Evolutionary conservation across 2,888 invertebrate genomes (phyloP).

Genomic region (Himalopsyche kuldschensis): DNA sequence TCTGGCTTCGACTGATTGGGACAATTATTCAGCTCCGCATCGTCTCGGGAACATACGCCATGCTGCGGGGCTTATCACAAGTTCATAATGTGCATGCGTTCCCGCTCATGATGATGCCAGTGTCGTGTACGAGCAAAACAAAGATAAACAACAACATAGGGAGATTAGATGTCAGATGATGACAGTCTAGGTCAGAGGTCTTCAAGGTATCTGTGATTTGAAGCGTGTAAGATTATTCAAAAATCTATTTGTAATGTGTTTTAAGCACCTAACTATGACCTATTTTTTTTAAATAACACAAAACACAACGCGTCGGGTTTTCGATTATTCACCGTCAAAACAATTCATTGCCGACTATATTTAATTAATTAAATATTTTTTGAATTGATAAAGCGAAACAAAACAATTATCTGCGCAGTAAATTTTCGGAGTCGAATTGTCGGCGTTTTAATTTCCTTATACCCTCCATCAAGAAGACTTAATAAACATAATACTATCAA

Average conservation of each 20-base stretch:
- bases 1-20: neutral
- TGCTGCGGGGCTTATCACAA: neutral
- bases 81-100: neutral
- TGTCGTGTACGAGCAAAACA: neutral
- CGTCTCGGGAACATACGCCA: neutral
- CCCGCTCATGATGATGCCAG: neutral
- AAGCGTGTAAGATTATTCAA: neutral
- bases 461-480: no score
- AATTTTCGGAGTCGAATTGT: no score
- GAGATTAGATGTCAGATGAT: neutral
- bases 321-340: no score
- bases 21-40: neutral
- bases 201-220: neutral
- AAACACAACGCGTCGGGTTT: no score
- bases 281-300: no score
- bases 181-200: neutral
- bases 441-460: no score
- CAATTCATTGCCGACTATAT: no score
- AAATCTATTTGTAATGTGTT: neutral
- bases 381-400: no score
- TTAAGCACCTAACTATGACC: no score
- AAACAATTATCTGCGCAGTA: no score
- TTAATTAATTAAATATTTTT: no score
- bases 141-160: neutral
- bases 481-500: no score